Evolutionary conservation across 2,888 invertebrate species (phyloP), one percentile per base, ranked within the genome.

Genomic region (Nasonovia ribisnigri): DNA sequence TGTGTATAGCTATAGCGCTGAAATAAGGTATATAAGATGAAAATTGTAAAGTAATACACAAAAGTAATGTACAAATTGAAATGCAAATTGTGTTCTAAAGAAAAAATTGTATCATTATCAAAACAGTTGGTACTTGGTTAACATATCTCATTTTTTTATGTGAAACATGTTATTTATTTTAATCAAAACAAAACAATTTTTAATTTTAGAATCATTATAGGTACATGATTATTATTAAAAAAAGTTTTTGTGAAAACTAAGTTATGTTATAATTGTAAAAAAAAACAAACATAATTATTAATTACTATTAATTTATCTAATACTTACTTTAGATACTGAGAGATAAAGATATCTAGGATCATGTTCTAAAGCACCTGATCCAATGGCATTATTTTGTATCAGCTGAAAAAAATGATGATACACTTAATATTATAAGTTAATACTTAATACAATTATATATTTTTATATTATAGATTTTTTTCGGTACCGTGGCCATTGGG

Each of bases 321-420:
- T 95, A 94, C 95, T 96, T 96, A 97, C 97, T 94, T 95, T 96
- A 93, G 96, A 96, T 88, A 97, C 96, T 91, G 97, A 97, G 89
- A 98, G 97, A 96, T 98, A 99, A 94, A 99, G 96, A 95, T 98
- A 98, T 95, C 99, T 98, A 5, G 98, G 97, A 96, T 99, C 99
- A 96, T 99, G 99, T 96, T 99, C 99, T 95, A 99, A 96, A 20
- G 99, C 99, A 86, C 99, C 99, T 5, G 99, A 99, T 8, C 99
- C 99, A 92, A 98, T 98, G 13, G 99, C 99, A 96, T 99, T 99
- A 95, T 99, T 98, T 3, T 99, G 98, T 96, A 99, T 98, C 88
- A 99, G 96, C 99, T 99, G 96, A 84, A 96, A 96, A 94, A 94
- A 95, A 94, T 94, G 36, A 92, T 89, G 29, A 91, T 67, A 84